phyloP scores from a whole-genome alignment of 2,888 invertebrate genomes.

The Siphlonurus alternatus region DNA sequence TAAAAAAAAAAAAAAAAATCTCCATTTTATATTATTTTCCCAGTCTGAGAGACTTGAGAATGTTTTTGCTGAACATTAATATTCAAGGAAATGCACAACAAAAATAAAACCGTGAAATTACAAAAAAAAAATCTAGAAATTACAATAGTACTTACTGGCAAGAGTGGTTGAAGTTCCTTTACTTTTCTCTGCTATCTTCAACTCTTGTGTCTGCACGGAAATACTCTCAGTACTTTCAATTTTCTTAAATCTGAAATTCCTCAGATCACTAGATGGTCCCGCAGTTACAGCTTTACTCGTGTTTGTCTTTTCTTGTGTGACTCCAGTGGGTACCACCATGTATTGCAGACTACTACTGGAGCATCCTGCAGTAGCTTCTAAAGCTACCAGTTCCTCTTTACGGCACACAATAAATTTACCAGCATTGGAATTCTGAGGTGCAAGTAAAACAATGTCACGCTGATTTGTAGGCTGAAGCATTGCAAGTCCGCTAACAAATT shows the following conservation, averaged over 20 bases:
- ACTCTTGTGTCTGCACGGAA: background rate
- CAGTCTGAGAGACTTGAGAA: too few species aligned
- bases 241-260: constrained; percentile 1
- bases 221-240: background rate
- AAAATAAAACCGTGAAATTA: too few species aligned
- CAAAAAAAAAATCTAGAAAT: too few species aligned
- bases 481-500: background rate
- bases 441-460: background rate
- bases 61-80: too few species aligned
- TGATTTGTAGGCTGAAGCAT: background rate
- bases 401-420: background rate
- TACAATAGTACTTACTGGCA: background rate
- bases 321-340: background rate
- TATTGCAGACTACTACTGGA: background rate
- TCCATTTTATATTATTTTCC: too few species aligned
- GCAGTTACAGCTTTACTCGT: background rate
- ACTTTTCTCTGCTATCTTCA: background rate
- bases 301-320: background rate
- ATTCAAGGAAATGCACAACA: too few species aligned
- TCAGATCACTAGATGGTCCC: background rate
- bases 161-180: background rate
- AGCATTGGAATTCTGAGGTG: background rate
- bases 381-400: background rate
- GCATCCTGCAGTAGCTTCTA: background rate
- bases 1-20: too few species aligned